Conservation (phyloP, 2,113 vertebrate genomes). For the Epinephelus moara region DNA sequence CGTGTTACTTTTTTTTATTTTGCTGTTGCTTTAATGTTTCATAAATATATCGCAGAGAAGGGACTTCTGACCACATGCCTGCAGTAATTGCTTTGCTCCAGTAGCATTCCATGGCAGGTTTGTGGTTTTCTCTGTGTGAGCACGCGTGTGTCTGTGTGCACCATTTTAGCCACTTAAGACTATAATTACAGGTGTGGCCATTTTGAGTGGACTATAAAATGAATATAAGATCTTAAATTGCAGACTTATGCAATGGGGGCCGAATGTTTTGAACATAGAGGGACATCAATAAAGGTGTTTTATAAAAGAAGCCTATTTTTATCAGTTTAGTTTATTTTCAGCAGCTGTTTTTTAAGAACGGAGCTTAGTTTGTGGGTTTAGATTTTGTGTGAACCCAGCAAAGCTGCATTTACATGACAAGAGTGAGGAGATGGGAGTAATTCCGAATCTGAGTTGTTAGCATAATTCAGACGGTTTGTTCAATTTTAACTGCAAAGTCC, state of each 20-base stretch:
- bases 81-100: conserved; percentile 50
- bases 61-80: conserved; percentile 41
- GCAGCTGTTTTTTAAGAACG: not conserved
- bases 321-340: not conserved
- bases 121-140: conserved; percentile 27
- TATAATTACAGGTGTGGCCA: conserved; percentile 52
- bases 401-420: conserved; percentile 15
- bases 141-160: not conserved
- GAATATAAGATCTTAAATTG: conserved; percentile 57
- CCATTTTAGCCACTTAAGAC: conserved; percentile 19
- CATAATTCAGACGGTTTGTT: conserved; percentile 34
- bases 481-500: conserved; percentile 44
- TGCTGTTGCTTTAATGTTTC: conserved; percentile 55
- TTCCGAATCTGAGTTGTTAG: conserved; percentile 22
- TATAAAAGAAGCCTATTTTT: not conserved
- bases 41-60: conserved; percentile 41
- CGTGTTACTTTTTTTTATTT: conserved; percentile 23
- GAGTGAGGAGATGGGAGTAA: not conserved
- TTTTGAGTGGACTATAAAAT: conserved; percentile 46
- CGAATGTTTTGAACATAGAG: not conserved
- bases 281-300: no score
- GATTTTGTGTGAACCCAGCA: conserved; percentile 4
- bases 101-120: conserved; percentile 39
- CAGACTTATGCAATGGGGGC: conserved; percentile 20
- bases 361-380: not conserved